These are phyloP conservation scores for Amphiprion percula DNA, from an alignment of 2,113 vertebrate genomes.

Conservation along the genomic window DNA sequence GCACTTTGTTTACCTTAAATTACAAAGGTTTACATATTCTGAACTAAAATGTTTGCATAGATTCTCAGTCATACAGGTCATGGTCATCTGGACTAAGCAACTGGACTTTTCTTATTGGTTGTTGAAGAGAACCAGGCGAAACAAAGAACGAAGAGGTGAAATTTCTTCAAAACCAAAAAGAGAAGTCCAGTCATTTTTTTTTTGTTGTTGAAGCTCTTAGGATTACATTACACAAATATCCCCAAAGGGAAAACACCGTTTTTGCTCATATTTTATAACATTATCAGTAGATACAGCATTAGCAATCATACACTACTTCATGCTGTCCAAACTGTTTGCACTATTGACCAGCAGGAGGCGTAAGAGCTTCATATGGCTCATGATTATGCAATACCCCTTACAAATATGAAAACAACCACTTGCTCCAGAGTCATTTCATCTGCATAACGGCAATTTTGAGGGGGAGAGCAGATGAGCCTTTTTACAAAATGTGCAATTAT, in stretches of 20 bases:
- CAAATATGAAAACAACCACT: constrained; percentile 58
- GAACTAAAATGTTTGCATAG: not conserved
- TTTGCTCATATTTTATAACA: not conserved
- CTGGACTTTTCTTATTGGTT: too few relatives aligned
- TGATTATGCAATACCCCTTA: constrained; percentile 64
- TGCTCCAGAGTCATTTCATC: constrained; percentile 38
- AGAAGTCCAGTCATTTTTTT: too few relatives aligned
- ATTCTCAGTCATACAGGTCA: too few relatives aligned
- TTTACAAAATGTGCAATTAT: constrained; percentile 44
- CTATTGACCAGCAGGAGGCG: constrained; percentile 70
- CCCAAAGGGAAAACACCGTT: not conserved
- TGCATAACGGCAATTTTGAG: constrained; percentile 43
- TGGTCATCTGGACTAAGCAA: too few relatives aligned
- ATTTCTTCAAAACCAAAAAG: too few relatives aligned
- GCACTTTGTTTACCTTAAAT: constrained; percentile 96
- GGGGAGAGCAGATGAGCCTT: constrained; percentile 30
- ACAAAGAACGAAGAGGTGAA: too few relatives aligned
- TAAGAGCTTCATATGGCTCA: constrained; percentile 21
- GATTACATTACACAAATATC: too few relatives aligned
- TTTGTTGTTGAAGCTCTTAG: not conserved
- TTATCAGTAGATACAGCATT: not conserved
- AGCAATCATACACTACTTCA: not conserved
- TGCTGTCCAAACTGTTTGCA: not conserved
- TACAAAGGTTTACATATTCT: constrained; percentile 4
- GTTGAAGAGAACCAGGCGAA: too few relatives aligned